These are phyloP conservation scores for Scytalopus superciliaris DNA, from an alignment of 2,113 vertebrate genomes.

Conservation along the genomic window DNA sequence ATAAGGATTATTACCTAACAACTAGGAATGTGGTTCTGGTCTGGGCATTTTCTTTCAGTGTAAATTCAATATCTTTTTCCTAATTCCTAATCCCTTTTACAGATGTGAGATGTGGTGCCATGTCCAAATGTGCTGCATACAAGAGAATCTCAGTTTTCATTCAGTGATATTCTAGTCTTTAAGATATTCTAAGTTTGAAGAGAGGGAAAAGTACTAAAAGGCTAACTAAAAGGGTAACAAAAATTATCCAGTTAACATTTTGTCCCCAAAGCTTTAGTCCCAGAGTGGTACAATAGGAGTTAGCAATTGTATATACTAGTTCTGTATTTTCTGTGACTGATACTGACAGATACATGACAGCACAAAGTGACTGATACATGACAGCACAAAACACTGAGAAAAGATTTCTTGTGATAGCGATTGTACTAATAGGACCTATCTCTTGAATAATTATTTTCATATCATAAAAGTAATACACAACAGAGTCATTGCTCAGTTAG, in stretches of 20 bases:
- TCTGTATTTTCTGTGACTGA: neutral
- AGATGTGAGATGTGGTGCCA: neutral
- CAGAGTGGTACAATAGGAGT: neutral
- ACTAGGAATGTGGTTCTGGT: neutral
- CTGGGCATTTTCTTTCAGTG: neutral
- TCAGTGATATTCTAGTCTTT: neutral
- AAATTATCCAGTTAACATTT: neutral
- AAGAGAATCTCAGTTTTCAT: neutral
- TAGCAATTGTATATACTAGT: neutral
- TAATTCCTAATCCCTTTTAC: neutral
- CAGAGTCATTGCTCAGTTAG: neutral
- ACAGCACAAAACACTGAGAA: neutral
- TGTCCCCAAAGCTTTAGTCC: neutral
- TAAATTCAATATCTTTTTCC: neutral
- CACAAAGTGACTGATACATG: accelerated
- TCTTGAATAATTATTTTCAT: neutral
- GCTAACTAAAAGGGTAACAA: neutral
- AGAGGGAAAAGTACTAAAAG: neutral
- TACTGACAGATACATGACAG: neutral
- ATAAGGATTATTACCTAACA: neutral
- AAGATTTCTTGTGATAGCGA: neutral
- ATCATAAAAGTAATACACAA: neutral
- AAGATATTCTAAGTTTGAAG: neutral
- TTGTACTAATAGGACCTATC: neutral
- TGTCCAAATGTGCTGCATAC: neutral